Evolutionary conservation across 2,113 vertebrate species (phyloP).

Genomic region (Carassius carassius): DNA sequence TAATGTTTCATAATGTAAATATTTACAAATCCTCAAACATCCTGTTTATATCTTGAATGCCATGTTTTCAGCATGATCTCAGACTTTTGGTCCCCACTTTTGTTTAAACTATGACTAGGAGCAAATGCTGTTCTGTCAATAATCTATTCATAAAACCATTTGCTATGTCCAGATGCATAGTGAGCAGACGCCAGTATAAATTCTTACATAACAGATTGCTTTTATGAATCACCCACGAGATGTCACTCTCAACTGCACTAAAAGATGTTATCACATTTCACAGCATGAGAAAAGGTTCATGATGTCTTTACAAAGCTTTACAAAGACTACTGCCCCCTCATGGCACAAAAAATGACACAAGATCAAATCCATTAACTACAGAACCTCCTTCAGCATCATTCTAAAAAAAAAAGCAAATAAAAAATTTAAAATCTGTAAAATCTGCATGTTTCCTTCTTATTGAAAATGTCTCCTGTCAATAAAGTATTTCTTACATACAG

Average conservation of each 20-base stretch:
- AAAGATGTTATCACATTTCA: conserved; percentile 30
- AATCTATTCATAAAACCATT: conserved; percentile 23
- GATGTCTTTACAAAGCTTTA: background rate
- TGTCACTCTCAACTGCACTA: background rate
- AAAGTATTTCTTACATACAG: background rate
- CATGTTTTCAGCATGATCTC: background rate
- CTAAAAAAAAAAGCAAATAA: background rate
- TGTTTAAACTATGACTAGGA: background rate
- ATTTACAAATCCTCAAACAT: background rate
- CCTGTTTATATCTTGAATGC: background rate
- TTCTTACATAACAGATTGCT: conserved; percentile 4
- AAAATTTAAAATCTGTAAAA: background rate
- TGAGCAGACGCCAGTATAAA: background rate
- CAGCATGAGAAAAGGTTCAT: background rate
- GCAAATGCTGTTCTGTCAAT: conserved; percentile 18
- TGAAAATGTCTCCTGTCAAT: background rate
- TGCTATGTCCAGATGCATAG: conserved; percentile 1
- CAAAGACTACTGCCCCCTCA: background rate
- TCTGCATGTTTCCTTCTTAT: background rate
- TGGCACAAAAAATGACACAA: background rate
- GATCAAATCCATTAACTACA: background rate
- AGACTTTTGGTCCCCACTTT: background rate
- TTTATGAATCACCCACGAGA: conserved; percentile 24
- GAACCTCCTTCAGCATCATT: background rate
- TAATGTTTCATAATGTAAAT: background rate